Conservation (phyloP, 53 echinoderm and acorn worm genomes). For the Apostichopus leukothele region DNA sequence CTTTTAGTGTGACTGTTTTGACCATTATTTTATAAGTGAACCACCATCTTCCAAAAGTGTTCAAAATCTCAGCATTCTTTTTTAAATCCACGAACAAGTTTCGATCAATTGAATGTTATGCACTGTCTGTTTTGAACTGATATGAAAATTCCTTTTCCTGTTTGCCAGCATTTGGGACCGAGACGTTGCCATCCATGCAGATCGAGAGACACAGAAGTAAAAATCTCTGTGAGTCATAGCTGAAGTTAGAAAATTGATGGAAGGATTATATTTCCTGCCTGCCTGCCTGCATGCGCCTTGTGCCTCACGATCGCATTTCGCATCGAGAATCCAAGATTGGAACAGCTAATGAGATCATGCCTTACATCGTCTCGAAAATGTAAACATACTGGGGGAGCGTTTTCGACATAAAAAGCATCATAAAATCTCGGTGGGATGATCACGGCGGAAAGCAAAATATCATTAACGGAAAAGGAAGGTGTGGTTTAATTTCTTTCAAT, state of each 20-base stretch:
- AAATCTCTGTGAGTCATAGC: background rate
- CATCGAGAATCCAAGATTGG: background rate
- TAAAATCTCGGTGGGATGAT: no score
- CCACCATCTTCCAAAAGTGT: no score
- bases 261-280: background rate
- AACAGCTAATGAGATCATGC: no score
- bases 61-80: no score
- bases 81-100: background rate
- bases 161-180: background rate
- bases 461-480: no score
- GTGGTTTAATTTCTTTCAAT: no score
- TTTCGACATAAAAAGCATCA: no score
- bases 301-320: background rate
- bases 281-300: background rate
- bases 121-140: slow-evolving; percentile 13
- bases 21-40: no score
- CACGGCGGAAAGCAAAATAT: no score
- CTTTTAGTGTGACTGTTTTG: no score
- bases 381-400: background rate
- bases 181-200: background rate
- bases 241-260: background rate
- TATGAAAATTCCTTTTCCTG: background rate
- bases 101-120: slow-evolving; percentile 14
- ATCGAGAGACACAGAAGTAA: background rate
- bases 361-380: background rate